Base-by-base conservation (phyloP, 2,797 vertebrate species). In the Onychomys torridus region DNA sequence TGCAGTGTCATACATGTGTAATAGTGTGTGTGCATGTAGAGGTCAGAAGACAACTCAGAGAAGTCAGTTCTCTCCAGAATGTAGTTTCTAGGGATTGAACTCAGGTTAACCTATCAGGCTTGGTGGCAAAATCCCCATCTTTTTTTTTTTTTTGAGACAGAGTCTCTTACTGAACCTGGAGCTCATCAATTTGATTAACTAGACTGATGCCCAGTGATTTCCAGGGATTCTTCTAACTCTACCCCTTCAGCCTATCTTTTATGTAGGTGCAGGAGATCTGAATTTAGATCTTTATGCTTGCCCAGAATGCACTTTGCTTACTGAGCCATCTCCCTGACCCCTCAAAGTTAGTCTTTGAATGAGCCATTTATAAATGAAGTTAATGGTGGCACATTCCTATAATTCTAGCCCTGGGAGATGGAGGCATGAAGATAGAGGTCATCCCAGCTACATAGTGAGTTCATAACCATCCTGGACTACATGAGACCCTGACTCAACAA, bases 361-460 rank as follows among this genome's bases (percentile, higher is more conserved):
- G 37, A 92, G 49, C 57, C 84, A 61, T 46, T n/a, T 25, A 79
- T 65, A 93, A 77, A 73, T 40, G 84, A 95, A 95, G 25, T 65
- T 81, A 76, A 57, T 81, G 52, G 34, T 57, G 34, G 34, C 34
- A 23, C 21, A 25, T 81, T 34, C 77, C 6, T 57, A 55, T 81
- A 81, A 81, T 81, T n/a, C 32, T 21, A n/a, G 32, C 19, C 19
- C 52, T 81, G 34, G 34, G 78, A 57, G 55, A 12, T 34, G 32
- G 32, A 52, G 29, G 49, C 17, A 34, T 17, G 49, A 79, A 57
- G 78, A n/a, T 57, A 6, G 57, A 25, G 52, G 34, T 55, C 52
- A 57, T 57, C 78, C 49, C 52, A 81, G 52, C 78, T 79, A 57
- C 34, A 57, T 57, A 11, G 52, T 34, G 32, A 79, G 17, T 55